Evolutionary conservation across 35 echinoderm and acorn worm genomes (phyloP).

Genomic region (Ophioderma brevispina): DNA sequence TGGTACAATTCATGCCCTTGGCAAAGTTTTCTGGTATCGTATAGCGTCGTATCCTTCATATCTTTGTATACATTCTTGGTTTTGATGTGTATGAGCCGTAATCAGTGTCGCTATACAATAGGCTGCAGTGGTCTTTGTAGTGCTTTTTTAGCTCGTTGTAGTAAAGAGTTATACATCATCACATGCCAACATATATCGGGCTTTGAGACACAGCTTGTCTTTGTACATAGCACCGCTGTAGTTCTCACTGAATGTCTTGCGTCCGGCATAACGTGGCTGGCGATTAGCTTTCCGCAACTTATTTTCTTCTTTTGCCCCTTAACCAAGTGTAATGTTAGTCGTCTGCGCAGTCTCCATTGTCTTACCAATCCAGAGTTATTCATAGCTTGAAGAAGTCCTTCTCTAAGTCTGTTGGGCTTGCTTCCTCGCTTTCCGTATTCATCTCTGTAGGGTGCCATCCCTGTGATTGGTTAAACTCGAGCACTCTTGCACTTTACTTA

Average conservation of each 20-base stretch:
- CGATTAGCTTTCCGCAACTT: not conserved
- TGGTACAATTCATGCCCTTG: not conserved
- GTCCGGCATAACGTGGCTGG: not conserved
- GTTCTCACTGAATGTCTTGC: not conserved
- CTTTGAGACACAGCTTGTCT: not conserved
- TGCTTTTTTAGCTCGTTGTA: too few species aligned
- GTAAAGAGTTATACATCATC: conserved; percentile 23
- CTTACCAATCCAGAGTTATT: conserved; percentile 5
- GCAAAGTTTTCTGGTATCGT: conserved; percentile 14
- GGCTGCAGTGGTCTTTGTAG: not conserved
- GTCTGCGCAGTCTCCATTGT: conserved; percentile 7
- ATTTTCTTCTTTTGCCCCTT: not conserved
- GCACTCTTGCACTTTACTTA: not conserved
- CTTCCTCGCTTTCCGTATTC: not conserved
- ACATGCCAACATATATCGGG: conserved; percentile 25
- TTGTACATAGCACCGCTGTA: not conserved
- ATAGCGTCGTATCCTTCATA: not conserved
- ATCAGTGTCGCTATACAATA: conserved; percentile 34
- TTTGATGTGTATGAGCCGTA: not conserved
- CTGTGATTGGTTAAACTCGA: not conserved
- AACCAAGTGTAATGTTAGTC: not conserved
- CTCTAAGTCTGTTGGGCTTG: not conserved
- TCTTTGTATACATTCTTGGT: conserved; percentile 31
- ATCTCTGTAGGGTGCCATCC: not conserved
- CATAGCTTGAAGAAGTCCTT: conserved; percentile 30